Evolutionary conservation across 1,140 invertebrate species (phyloP).

Genomic region (Pseudomyrmex concolor): DNA sequence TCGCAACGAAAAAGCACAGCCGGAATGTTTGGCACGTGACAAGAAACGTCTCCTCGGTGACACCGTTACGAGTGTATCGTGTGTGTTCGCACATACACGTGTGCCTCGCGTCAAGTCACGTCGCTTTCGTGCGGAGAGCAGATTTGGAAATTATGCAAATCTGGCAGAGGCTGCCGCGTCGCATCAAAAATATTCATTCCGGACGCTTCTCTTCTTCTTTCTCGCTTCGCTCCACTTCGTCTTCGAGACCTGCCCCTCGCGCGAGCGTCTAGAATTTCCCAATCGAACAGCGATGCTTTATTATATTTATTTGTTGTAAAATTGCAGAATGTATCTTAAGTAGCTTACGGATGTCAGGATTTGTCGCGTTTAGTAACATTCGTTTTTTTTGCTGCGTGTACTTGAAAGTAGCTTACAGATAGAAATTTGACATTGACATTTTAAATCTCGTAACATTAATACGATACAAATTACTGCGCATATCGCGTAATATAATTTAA

Average conservation of each 20-base stretch:
- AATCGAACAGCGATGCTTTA: background rate
- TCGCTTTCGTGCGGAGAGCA: conserved; percentile 72
- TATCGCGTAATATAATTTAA: conserved; percentile 23
- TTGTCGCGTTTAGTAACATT: too few relatives aligned
- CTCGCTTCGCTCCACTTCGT: conserved; percentile 14
- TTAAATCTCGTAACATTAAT: conserved; percentile 14
- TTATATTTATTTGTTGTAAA: too few relatives aligned
- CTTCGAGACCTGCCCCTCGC: background rate
- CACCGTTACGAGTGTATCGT: conserved; percentile 9
- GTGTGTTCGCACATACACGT: conserved; percentile 4
- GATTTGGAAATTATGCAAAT: conserved; percentile 83
- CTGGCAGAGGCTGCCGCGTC: conserved; percentile 58
- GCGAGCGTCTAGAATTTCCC: conserved; percentile 23
- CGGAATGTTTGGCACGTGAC: conserved; percentile 40
- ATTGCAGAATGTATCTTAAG: too few relatives aligned
- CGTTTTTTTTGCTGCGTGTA: too few relatives aligned
- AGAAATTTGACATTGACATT: background rate
- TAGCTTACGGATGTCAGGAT: too few relatives aligned
- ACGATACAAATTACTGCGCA: conserved; percentile 36
- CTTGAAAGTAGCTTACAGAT: background rate
- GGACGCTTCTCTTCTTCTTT: conserved; percentile 7
- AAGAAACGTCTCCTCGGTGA: conserved; percentile 16
- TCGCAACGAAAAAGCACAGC: background rate
- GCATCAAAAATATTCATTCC: conserved; percentile 77
- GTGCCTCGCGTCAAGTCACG: conserved; percentile 73